Evolutionary conservation across 2,797 vertebrate species (phyloP).

Genomic region (Morus bassanus): DNA sequence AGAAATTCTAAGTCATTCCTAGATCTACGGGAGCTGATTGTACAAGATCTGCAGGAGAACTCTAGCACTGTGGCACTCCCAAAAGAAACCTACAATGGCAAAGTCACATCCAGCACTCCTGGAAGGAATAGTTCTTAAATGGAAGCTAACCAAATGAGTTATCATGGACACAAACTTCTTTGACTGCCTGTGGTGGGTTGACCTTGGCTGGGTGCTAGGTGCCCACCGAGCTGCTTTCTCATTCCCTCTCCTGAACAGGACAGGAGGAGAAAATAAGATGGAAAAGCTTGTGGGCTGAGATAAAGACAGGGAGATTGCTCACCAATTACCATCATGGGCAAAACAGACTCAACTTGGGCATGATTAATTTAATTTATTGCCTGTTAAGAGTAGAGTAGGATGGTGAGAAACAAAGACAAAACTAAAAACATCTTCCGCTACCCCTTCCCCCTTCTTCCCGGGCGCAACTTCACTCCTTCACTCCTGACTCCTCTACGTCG

Average conservation of each 20-base stretch:
- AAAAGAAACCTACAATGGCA: background rate
- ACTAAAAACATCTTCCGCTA: background rate
- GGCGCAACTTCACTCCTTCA: background rate
- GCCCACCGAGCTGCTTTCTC: background rate
- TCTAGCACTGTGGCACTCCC: background rate
- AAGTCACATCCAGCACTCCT: background rate
- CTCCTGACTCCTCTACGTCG: background rate
- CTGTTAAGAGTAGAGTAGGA: background rate
- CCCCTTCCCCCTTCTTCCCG: background rate
- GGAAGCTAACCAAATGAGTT: background rate
- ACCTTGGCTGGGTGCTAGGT: background rate
- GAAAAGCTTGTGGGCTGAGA: background rate
- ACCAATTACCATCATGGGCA: background rate
- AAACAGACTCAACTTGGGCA: background rate
- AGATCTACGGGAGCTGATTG: background rate
- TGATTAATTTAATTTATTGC: background rate
- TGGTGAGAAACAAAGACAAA: background rate
- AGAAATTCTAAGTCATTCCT: background rate
- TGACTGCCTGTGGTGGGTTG: background rate
- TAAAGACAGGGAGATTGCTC: background rate
- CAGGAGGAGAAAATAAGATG: background rate
- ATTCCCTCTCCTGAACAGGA: background rate
- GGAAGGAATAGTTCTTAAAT: background rate
- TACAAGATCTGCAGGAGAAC: background rate
- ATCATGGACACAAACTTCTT: background rate